A percentile compares a stretch with the other conserved stretches of the same genome.
Evolutionary conservation across 2,888 invertebrate genomes (phyloP).

Genomic region (Plebejus argus): DNA sequence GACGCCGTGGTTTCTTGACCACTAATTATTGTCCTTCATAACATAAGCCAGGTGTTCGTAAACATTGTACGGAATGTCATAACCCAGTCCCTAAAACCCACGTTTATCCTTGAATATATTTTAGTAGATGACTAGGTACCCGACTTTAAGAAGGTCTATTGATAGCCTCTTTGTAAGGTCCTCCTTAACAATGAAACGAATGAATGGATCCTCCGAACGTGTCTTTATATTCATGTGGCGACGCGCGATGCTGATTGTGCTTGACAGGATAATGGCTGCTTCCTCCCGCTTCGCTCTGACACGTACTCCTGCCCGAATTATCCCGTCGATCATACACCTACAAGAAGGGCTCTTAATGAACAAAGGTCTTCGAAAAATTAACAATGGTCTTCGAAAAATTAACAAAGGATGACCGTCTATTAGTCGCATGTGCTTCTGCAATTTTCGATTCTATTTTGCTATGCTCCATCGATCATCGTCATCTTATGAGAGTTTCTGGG

Average conservation of each 20-base stretch:
- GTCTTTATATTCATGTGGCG: slow-evolving; percentile 52
- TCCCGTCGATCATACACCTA: slow-evolving; percentile 52
- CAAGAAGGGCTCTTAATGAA: slow-evolving; percentile 59
- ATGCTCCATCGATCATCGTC: neutral
- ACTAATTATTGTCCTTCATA: neutral
- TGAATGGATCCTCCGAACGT: slow-evolving; percentile 40
- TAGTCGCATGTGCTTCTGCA: neutral
- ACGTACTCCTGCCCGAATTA: slow-evolving; percentile 66
- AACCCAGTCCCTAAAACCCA: slow-evolving; percentile 10
- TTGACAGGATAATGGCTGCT: slow-evolving; percentile 77
- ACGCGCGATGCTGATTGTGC: slow-evolving; percentile 65
- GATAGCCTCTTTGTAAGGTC: slow-evolving; percentile 27
- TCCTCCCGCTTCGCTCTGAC: slow-evolving; percentile 73
- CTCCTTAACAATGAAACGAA: slow-evolving; percentile 39
- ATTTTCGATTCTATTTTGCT: neutral
- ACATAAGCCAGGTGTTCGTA: neutral
- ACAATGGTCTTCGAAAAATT: neutral
- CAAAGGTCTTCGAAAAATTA: neutral
- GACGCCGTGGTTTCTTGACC: neutral
- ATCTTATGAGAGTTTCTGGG: neutral
- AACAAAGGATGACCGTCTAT: neutral
- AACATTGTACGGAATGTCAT: neutral
- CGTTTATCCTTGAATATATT: slow-evolving; percentile 20
- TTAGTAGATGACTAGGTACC: slow-evolving; percentile 6
- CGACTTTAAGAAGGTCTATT: slow-evolving; percentile 21